Base-by-base conservation (phyloP, 2,113 vertebrate species). In the Bos javanicus region DNA sequence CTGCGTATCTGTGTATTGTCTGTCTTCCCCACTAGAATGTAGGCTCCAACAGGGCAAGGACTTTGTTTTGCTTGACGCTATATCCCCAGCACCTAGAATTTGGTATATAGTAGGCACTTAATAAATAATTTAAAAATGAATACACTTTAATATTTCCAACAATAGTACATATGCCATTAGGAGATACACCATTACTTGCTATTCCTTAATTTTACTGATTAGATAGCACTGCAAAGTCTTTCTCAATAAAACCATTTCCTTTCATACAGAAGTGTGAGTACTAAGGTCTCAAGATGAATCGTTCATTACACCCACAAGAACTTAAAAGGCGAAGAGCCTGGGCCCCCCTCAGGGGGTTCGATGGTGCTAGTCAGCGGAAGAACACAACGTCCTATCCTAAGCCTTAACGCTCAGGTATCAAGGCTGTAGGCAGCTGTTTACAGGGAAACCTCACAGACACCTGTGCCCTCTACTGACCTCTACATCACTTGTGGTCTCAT, bases 401-500 rank as follows among this genome's bases (percentile, higher is more conserved):
- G 76, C 87, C 54, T 87, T 74, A 83, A 83, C 43, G 3, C 33
- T 94, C 87, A 88, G 71, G 57, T 57, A 64, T 54, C 64, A 92
- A 84, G 50, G 90, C 6, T 92, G 50, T 14, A 80, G 81, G 56
- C 71, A 95, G 16, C 3, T 85, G 82, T n/a, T 71, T 26, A 82
- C 13, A 81, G 57, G 54, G 78, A 90, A 81, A 81, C 12, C 33
- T 46, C 54, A 50, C 9, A 52, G 1, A 6, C 48, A 94, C 87
- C 94, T 98, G 95, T 36, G n/a, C 78, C 84, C 90, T 89, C 54
- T 89, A 99, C 99, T 98, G 97, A 99, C 99, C 98, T 99, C 99
- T 56, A 98, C 87, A 0, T 99, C 99, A 97, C 99, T 99, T 43
- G 98, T 67, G 83, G 98, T 98, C 46, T 99, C 99, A 81, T 99